Percentiles rank a stretch among this genome's conserved stretches.
phyloP scores from a whole-genome alignment of 2,888 invertebrate species.

The Isoperla grammatica region DNA sequence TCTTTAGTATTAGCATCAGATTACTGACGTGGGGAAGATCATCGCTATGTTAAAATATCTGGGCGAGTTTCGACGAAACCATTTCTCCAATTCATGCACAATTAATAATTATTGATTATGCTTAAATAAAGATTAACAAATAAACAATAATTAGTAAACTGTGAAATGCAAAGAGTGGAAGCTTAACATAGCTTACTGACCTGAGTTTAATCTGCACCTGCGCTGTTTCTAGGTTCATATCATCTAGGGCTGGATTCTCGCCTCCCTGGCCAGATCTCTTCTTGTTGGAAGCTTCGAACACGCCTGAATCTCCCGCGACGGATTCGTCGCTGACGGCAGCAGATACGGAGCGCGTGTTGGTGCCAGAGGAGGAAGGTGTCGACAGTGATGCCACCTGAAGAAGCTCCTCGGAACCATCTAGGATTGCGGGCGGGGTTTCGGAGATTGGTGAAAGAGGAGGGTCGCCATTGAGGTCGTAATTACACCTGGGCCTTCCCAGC shows the following conservation, averaged over 20 bases:
- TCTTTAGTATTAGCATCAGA: no score
- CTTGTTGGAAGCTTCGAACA: slow-evolving; percentile 81
- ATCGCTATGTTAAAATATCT: no score
- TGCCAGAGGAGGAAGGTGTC: slow-evolving; percentile 48
- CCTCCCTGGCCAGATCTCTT: slow-evolving; percentile 38
- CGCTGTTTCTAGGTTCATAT: slow-evolving; percentile 67
- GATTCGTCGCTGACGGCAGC: slow-evolving; percentile 97
- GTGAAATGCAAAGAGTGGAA: no score
- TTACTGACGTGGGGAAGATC: no score
- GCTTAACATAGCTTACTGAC: no score
- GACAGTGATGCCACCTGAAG: slow-evolving; percentile 24
- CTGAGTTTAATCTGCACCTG: slow-evolving; percentile 88
- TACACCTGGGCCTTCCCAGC: slow-evolving; percentile 47
- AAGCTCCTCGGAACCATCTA: slow-evolving; percentile 32
- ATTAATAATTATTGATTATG: no score
- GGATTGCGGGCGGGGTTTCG: slow-evolving; percentile 62
- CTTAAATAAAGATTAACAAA: no score
- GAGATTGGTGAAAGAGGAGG: slow-evolving; percentile 78
- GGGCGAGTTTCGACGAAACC: no score
- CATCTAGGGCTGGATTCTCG: slow-evolving; percentile 42
- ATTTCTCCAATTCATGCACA: no score
- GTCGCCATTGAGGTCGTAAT: slow-evolving; percentile 42
- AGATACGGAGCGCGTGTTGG: slow-evolving; percentile 84
- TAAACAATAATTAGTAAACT: no score
- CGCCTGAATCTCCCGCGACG: slow-evolving; percentile 91